Base-by-base conservation (phyloP, 2,888 invertebrate species). In the Eilema sororculum region DNA sequence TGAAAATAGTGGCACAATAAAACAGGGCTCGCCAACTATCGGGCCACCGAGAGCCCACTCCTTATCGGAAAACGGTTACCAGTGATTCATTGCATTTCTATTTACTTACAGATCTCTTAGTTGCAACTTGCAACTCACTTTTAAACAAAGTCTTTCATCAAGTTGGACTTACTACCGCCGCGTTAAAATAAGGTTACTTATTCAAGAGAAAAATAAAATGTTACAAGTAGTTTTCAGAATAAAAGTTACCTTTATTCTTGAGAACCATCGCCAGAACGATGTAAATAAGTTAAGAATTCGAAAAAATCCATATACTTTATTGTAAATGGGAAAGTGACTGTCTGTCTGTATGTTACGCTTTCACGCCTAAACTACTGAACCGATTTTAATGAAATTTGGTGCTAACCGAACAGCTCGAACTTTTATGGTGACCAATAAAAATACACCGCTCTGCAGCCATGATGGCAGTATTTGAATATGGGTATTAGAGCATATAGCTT, bases 1-100 rank as follows among this genome's bases (percentile, higher is more conserved):
- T 90, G 92, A 91, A 93, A 94, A 94, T 94, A 92, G 90, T 92
- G 85, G 89, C 89, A 93, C 93, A 93, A 93, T 94, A 94, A 94
- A 93, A 92, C 91, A 92, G 90, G 87, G 86, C 89, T 81, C 86
- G 84, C 84, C 89, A 87, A 89, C 88, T 91, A 86, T 91, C 90
- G 89, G 79, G 86, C 78, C 84, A 84, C 78, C 76, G 81, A 86
- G 86, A 76, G 77, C 71, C 81, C 81, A 77, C 80, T 78, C 67
- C 82, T 81, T 81, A 81, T 81, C 81, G 81, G 80, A 89, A 93
- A 94, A 93, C 93, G 88, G 93, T 93, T 92, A 89, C 86, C 85
- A 81, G 91, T 94, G 93, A 94, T 94, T 91, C 91, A 94, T 93
- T 89, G 90, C 86, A 76, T 79, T 84, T 87, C 87, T 91, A 88